These are phyloP conservation scores for Noctua janthina DNA, from an alignment of 2,888 invertebrate species.

Conservation along the genomic window DNA sequence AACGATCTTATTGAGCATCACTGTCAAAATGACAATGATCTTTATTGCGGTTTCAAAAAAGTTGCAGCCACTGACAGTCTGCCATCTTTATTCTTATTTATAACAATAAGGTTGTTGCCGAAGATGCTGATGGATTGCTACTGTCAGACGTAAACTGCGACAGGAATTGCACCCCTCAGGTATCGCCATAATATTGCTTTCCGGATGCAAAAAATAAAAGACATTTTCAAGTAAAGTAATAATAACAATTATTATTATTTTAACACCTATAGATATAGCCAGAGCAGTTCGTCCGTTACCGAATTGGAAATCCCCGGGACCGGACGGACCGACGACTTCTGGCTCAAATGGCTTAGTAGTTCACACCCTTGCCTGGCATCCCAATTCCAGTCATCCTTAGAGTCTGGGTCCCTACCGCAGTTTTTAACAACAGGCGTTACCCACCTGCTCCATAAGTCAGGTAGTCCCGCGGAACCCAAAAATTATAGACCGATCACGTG, in stretches of 20 bases:
- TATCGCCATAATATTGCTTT: not conserved
- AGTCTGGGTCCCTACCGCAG: too few species aligned
- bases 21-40: not conserved
- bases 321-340: too few species aligned
- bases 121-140: not conserved
- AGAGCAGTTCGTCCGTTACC: too few species aligned
- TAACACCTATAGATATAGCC: too few species aligned
- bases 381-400: too few species aligned
- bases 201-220: not conserved
- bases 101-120: not conserved
- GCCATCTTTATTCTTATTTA: not conserved
- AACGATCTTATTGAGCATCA: not conserved
- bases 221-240: slow-evolving; percentile 1
- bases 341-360: too few species aligned
- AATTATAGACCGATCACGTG: too few species aligned
- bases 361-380: too few species aligned
- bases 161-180: not conserved
- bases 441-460: too few species aligned
- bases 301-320: too few species aligned
- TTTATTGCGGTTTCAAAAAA: not conserved
- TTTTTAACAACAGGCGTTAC: too few species aligned
- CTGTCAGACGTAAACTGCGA: not conserved
- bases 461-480: too few species aligned
- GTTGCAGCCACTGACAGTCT: not conserved
- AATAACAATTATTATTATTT: slow-evolving; percentile 25